These are phyloP conservation scores for Malurus elegans DNA, from an alignment of 2,113 vertebrate species.

Conservation along the genomic window DNA sequence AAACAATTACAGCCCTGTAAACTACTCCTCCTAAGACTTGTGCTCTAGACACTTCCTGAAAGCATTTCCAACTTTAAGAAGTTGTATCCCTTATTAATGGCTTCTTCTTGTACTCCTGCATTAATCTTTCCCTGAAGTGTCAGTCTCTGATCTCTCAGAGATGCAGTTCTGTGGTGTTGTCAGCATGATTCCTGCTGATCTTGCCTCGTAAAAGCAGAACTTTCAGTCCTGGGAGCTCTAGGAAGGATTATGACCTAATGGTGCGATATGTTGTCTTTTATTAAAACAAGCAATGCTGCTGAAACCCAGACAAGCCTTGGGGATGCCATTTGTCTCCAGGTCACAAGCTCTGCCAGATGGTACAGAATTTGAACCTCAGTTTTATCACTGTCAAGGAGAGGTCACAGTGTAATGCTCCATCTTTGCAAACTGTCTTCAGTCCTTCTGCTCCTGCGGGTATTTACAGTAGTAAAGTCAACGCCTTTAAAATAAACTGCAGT, in stretches of 20 bases:
- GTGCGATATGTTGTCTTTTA: not conserved
- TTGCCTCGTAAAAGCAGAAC: not conserved
- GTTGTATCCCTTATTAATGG: not conserved
- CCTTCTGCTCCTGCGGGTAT: not conserved
- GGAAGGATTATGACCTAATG: not conserved
- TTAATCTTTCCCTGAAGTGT: not conserved
- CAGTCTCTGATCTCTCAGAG: not conserved
- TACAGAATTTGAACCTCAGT: not conserved
- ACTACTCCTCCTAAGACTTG: not conserved
- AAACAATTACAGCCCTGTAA: not conserved
- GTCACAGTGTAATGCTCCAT: not conserved
- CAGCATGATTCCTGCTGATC: not conserved
- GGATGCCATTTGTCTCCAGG: not conserved
- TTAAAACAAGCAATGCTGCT: not conserved
- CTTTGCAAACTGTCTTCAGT: not conserved
- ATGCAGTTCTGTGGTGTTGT: not conserved
- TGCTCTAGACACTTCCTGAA: not conserved
- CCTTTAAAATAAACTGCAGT: not conserved
- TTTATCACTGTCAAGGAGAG: not conserved
- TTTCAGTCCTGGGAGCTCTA: not conserved
- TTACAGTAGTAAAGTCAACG: not conserved
- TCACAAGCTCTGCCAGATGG: not conserved
- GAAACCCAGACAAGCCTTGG: not conserved
- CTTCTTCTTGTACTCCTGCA: not conserved
- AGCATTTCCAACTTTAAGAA: not conserved